These are phyloP conservation scores for Oreochromis spilurus DNA, from an alignment of 2,113 vertebrate genomes.

Conservation along the genomic window DNA sequence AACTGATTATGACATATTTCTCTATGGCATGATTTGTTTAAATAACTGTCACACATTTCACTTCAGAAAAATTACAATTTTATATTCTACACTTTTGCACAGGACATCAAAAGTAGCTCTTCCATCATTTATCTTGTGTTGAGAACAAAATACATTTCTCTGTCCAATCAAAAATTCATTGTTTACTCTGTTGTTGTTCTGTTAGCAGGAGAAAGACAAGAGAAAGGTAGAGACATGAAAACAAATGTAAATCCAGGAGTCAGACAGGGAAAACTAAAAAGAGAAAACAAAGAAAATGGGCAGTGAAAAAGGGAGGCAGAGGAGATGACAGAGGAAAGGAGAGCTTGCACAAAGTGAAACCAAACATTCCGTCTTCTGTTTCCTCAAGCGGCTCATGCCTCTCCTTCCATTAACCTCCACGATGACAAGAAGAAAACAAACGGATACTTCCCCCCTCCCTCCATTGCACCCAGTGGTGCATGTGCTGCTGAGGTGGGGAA, in stretches of 20 bases:
- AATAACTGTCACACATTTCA: neutral
- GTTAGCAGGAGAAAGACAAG: neutral
- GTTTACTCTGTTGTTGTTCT: neutral
- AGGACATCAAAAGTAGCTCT: neutral
- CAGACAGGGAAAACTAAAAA: neutral
- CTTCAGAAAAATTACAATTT: neutral
- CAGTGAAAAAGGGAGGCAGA: neutral
- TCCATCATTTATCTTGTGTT: neutral
- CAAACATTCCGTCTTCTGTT: constrained; percentile 52
- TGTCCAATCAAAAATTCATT: neutral
- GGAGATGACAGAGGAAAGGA: constrained; percentile 19
- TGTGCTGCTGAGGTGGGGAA: constrained; percentile 41
- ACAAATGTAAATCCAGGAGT: constrained; percentile 1
- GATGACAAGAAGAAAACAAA: constrained; percentile 55
- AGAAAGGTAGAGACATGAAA: neutral
- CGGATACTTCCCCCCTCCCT: constrained; percentile 3
- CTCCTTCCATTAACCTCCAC: constrained; percentile 59
- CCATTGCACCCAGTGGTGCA: constrained; percentile 15
- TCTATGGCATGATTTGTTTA: constrained; percentile 9
- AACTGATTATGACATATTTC: constrained; percentile 43
- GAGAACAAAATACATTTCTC: neutral
- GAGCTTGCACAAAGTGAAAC: constrained; percentile 35
- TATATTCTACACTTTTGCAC: neutral
- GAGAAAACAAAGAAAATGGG: neutral
- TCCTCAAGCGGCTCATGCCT: constrained; percentile 53